phyloP scores from a whole-genome alignment of 2,113 vertebrate genomes.

The Agapornis roseicollis region DNA sequence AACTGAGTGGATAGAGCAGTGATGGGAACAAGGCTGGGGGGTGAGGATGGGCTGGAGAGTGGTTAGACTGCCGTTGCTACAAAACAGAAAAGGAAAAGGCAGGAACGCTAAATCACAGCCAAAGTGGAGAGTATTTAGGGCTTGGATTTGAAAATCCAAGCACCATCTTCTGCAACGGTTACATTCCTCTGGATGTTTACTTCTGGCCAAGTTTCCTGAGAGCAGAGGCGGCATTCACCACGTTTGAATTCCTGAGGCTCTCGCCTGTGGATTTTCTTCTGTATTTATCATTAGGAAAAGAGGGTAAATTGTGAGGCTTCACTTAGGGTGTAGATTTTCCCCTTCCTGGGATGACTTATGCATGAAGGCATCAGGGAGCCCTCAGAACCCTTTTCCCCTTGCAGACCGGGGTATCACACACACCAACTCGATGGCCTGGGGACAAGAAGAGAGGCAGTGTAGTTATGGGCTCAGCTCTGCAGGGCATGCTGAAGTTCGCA shows the following conservation, averaged over 20 bases:
- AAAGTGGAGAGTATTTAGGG: neutral
- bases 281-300: neutral
- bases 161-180: neutral
- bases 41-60: neutral
- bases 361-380: neutral
- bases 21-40: neutral
- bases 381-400: neutral
- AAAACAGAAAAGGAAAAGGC: slow-evolving; percentile 11
- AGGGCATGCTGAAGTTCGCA: neutral
- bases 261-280: neutral
- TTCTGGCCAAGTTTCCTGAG: slow-evolving; percentile 42
- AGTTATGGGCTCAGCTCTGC: neutral
- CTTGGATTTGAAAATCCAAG: slow-evolving; percentile 34
- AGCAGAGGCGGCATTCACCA: neutral
- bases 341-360: neutral
- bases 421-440: neutral
- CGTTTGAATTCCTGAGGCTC: slow-evolving; percentile 15
- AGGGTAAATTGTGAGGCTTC: neutral
- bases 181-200: neutral
- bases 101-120: neutral
- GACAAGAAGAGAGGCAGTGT: neutral
- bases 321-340: neutral
- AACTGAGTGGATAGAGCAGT: neutral
- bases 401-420: neutral
- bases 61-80: neutral